Conservation (phyloP, 2,797 vertebrate genomes). For the Megaceryle alcyon region DNA sequence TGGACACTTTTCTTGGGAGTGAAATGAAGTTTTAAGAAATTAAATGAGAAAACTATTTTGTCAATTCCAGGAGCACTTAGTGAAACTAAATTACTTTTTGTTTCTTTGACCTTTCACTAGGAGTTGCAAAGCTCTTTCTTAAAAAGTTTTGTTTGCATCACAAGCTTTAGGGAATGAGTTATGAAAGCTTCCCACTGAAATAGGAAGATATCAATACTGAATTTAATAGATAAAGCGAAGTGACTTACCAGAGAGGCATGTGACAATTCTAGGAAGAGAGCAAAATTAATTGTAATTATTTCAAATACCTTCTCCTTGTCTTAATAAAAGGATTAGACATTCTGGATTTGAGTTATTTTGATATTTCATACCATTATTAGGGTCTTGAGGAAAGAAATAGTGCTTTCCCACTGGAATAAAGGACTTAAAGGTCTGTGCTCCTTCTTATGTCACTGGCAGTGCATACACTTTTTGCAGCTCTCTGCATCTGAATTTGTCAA, state of each 20-base stretch:
- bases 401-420: background rate
- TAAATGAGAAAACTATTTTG: background rate
- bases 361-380: background rate
- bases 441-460: background rate
- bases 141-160: background rate
- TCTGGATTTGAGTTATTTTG: background rate
- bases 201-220: background rate
- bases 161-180: background rate
- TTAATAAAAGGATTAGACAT: background rate
- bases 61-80: background rate
- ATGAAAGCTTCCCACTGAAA: background rate
- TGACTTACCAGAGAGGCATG: background rate
- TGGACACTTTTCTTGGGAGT: background rate
- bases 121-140: background rate
- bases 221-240: background rate
- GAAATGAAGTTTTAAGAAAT: background rate
- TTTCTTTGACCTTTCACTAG: background rate
- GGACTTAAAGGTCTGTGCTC: background rate
- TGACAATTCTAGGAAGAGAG: background rate
- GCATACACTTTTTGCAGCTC: background rate
- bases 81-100: background rate
- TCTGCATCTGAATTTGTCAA: background rate
- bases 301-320: background rate
- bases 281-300: background rate
- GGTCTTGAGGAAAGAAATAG: background rate